Percentiles rank a stretch among this genome's conserved stretches.
Evolutionary conservation across 2,888 invertebrate species (phyloP).

Genomic region (Thelaira solivaga): DNA sequence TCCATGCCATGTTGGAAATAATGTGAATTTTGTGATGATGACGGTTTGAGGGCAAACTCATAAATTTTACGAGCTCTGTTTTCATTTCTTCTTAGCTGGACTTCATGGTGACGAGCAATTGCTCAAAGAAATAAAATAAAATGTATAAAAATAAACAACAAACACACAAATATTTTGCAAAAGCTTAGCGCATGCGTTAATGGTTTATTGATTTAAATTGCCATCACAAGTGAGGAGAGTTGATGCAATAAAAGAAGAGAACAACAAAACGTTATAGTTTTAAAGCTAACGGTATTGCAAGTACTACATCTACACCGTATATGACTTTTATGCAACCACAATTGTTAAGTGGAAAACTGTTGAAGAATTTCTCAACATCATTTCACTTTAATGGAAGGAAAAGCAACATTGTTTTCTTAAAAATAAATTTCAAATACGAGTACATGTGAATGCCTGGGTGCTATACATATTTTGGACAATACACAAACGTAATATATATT

Average conservation of each 20-base stretch:
- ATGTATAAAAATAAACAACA: neutral
- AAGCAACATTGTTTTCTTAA: too few species aligned
- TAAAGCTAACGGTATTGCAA: neutral
- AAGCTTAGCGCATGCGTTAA: constrained; percentile 43
- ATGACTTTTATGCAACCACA: neutral
- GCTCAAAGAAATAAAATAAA: neutral
- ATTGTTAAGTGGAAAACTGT: too few species aligned
- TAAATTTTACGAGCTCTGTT: constrained; percentile 39
- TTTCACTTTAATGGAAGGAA: too few species aligned
- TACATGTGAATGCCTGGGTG: too few species aligned
- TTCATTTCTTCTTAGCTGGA: constrained; percentile 29
- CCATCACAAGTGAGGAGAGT: constrained; percentile 29
- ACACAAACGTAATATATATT: too few species aligned
- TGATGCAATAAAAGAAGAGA: neutral
- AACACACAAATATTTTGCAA: neutral
- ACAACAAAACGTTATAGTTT: constrained; percentile 25
- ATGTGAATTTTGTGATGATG: constrained; percentile 43
- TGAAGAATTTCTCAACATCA: too few species aligned
- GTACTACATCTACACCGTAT: neutral
- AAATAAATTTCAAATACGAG: too few species aligned
- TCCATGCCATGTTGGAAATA: constrained; percentile 41
- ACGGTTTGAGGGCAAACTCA: constrained; percentile 58
- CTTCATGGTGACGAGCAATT: constrained; percentile 11
- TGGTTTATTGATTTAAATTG: constrained; percentile 56
- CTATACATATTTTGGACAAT: too few species aligned